Percentiles rank a stretch among this genome's conserved stretches.
Evolutionary conservation across 1,140 invertebrate genomes (phyloP).

Genomic region (silkworm (Bombyx mori)): ASM3026992v2 NC_085119.1:10629001-10629500

Average conservation of each 20-base stretch:
- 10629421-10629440: conserved; percentile 50
- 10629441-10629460: conserved; percentile 28
- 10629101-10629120: too few relatives aligned
- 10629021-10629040: neutral
- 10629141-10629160: conserved; percentile 10
- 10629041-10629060: conserved; percentile 4
- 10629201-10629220: conserved; percentile 7
- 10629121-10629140: conserved; percentile 13
- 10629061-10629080: conserved; percentile 10
- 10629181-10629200: conserved; percentile 1
- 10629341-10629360: too few relatives aligned
- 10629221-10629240: too few relatives aligned
- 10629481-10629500: conserved; percentile 47
- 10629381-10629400: too few relatives aligned
- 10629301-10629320: too few relatives aligned
- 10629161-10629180: too few relatives aligned
- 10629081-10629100: conserved; percentile 11
- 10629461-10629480: conserved; percentile 58
- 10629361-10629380: too few relatives aligned
- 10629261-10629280: too few relatives aligned
- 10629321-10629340: too few relatives aligned
- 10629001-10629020: neutral
- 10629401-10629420: conserved; percentile 36
- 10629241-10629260: too few relatives aligned
- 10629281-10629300: too few relatives aligned